Percentiles rank a stretch among this genome's conserved stretches.
Evolutionary conservation across 2,113 vertebrate genomes (phyloP).

Genomic region (Gymnorhina tibicen): DNA sequence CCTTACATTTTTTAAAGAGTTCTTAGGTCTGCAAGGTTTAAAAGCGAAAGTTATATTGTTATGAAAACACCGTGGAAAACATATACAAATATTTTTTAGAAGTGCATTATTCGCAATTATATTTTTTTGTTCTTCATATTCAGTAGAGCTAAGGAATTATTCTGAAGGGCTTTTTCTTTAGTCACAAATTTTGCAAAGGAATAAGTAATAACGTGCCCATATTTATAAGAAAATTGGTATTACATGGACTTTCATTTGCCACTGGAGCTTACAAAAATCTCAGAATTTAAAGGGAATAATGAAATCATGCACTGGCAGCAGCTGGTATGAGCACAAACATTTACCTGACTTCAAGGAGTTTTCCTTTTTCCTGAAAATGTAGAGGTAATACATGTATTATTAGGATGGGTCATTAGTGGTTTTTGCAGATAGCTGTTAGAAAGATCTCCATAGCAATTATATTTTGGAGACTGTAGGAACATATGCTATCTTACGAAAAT

Average conservation of each 20-base stretch:
- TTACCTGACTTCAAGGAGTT: background rate
- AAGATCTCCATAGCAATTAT: background rate
- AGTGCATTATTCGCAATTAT: background rate
- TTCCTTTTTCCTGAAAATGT: background rate
- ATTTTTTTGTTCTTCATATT: background rate
- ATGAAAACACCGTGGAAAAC: background rate
- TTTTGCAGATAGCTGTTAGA: background rate
- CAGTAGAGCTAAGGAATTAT: background rate
- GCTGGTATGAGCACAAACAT: background rate
- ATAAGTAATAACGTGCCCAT: background rate
- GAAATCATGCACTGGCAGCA: accelerated
- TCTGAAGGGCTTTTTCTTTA: background rate
- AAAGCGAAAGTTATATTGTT: background rate
- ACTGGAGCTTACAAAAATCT: background rate
- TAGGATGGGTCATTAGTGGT: background rate
- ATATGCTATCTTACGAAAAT: accelerated
- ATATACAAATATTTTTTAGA: background rate
- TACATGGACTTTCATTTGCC: background rate
- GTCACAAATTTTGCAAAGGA: background rate
- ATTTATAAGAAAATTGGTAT: background rate
- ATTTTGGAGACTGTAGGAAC: background rate
- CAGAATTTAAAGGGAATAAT: background rate
- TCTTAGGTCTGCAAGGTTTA: background rate
- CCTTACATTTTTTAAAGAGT: background rate
- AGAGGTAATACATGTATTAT: background rate